Percentiles rank a stretch among this genome's conserved stretches.
These are phyloP conservation scores for Harpalus rufipes DNA, from an alignment of 2,888 invertebrate species.

Conservation along the genomic window DNA sequence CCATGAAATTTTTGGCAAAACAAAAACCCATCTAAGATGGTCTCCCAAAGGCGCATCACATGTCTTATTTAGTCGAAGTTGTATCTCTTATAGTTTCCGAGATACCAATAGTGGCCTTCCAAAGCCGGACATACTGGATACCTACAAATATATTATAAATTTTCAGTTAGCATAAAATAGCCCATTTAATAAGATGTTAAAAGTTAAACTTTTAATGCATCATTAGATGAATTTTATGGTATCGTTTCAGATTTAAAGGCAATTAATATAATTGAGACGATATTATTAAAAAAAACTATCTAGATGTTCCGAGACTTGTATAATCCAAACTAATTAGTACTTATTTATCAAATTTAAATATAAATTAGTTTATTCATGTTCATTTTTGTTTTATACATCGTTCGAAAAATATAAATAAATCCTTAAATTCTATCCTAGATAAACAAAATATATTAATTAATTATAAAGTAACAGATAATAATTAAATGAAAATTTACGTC, in stretches of 20 bases:
- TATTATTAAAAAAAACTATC: conserved; percentile 9
- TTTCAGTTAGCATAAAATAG: no score
- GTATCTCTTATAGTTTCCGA: no score
- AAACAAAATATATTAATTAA: conserved; percentile 19
- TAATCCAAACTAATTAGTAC: conserved; percentile 15
- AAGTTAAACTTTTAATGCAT: no score
- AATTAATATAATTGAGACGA: conserved; percentile 19
- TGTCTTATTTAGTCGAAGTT: no score
- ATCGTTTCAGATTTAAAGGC: background rate
- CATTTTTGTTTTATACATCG: conserved; percentile 6
- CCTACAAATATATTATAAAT: no score
- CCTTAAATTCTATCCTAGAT: background rate
- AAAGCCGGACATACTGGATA: no score
- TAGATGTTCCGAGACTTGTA: conserved; percentile 19
- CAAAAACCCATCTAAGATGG: no score
- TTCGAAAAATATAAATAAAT: background rate
- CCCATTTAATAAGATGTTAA: background rate
- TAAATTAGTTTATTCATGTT: conserved; percentile 17
- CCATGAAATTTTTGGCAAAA: no score
- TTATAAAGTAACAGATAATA: conserved; percentile 6
- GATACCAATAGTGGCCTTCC: no score
- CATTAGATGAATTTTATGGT: background rate
- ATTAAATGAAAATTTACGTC: conserved; percentile 39
- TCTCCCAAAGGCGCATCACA: no score
- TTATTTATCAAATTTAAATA: conserved; percentile 38